Evolutionary conservation across 2,888 invertebrate species (phyloP), one percentile per base, ranked within the genome.

Genomic region (Xestia xanthographa): DNA sequence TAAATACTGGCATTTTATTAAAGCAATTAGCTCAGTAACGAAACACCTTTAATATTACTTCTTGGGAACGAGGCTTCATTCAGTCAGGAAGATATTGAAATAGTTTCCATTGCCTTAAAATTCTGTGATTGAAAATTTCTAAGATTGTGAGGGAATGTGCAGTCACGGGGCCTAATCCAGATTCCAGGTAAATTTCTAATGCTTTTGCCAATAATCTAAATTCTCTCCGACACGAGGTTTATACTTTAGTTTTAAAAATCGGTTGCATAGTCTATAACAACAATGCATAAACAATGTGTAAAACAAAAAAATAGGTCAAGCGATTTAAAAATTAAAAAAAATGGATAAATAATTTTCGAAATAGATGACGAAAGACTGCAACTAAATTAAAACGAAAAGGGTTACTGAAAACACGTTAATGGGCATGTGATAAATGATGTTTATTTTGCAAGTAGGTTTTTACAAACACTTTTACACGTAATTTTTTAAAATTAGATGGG

Each of bases 21-120:
- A n/a, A 45, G 11, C 34, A n/a, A 71, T 38, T 41, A n/a, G 22
- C 65, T 65, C 60, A 5, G 53, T 58, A 60, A 65, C 38, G 62
- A 62, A 58, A 38, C 26, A 8, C 22, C 17, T 69, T 62, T 72
- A 66, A 82, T 71, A 82, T 69, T 72, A 72, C 69, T 83, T 66
- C 66, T 38, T 53, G 17, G 6, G 12, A 29, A 65, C n/a, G 34
- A 53, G 26, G 2, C 48, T 34, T 26, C 29, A 60, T 26, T n/a
- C n/a, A n/a, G n/a, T n/a, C n/a, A n/a, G 38, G 14, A 53, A 45
- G 53, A 80, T 73, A 80, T 73, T 73, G 29, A 66, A 78, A 80
- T 73, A 73, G n/a, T 74, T 73, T 22, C 29, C 17, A 26, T 63
- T 34, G 12, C 9, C 45, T 22, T 4, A 41, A 56, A 72, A 77